Conservation (phyloP, 1,140 invertebrate species). For the Acarapis woodi region DNA sequence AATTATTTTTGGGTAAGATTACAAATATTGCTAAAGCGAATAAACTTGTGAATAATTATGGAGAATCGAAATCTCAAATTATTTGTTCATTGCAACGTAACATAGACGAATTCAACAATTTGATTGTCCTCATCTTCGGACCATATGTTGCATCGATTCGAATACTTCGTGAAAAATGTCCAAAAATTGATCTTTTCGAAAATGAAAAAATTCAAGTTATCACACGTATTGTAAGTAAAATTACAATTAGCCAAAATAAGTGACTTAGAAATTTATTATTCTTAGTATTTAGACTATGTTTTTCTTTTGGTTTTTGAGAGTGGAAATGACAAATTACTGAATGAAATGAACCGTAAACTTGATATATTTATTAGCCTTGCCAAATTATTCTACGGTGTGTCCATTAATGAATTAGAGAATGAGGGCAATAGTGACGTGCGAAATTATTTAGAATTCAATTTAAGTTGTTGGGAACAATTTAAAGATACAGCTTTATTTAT, state of each 20-base stretch:
- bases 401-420: not conserved
- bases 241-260: not conserved
- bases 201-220: not conserved
- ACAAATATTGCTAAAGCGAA: too few species aligned
- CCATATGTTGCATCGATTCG: not conserved
- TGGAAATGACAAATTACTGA: not conserved
- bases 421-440: too few species aligned
- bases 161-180: not conserved
- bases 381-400: not conserved
- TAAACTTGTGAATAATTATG: not conserved
- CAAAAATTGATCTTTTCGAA: not conserved
- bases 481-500: too few species aligned
- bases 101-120: not conserved
- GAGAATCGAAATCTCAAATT: not conserved
- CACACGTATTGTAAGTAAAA: not conserved
- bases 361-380: not conserved
- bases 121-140: not conserved
- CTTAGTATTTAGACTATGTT: slow-evolving; percentile 1
- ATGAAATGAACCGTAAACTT: not conserved
- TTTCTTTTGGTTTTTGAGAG: not conserved
- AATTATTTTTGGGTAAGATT: not conserved
- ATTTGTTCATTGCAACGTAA: not conserved
- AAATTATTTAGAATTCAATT: too few species aligned
- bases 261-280: not conserved
- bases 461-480: too few species aligned